Conservation (phyloP, 2,888 invertebrate species). For the Drosophila prostipennis region DNA sequence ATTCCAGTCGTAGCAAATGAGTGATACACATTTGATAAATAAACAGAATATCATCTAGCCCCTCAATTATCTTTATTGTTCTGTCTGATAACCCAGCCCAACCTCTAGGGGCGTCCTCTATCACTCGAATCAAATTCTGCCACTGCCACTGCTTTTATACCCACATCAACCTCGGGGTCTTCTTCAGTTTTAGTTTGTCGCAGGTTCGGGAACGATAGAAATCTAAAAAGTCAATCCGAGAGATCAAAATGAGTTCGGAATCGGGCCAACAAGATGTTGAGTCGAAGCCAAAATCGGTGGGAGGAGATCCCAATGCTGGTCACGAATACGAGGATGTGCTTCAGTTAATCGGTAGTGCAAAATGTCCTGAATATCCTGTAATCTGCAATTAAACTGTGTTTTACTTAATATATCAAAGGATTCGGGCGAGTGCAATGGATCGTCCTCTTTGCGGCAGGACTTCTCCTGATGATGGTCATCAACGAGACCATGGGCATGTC, state of each 20-base stretch:
- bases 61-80: slow-evolving; percentile 62
- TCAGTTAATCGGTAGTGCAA: slow-evolving; percentile 67
- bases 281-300: slow-evolving; percentile 35
- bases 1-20: slow-evolving; percentile 22
- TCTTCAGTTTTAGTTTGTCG: slow-evolving; percentile 52
- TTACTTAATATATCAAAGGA: slow-evolving; percentile 83
- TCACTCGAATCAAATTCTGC: slow-evolving; percentile 29
- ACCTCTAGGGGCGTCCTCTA: slow-evolving; percentile 31
- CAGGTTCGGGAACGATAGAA: slow-evolving; percentile 34
- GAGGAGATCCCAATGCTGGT: slow-evolving; percentile 4
- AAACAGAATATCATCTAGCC: slow-evolving; percentile 51
- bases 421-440: slow-evolving; percentile 88
- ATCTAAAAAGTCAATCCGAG: slow-evolving; percentile 2
- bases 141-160: slow-evolving; percentile 45
- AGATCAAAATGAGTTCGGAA: slow-evolving; percentile 24
- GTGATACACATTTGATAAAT: slow-evolving; percentile 60
- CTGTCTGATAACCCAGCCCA: slow-evolving; percentile 54
- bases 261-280: slow-evolving; percentile 42
- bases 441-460: slow-evolving; percentile 87
- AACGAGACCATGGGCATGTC: slow-evolving; percentile 89
- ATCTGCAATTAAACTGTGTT: not conserved
- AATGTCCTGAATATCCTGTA: no score
- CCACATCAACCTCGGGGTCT: slow-evolving; percentile 5
- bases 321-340: slow-evolving; percentile 77
- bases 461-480: slow-evolving; percentile 88